phyloP scores from a whole-genome alignment of 2,797 vertebrate genomes.

The Leptatherina wallacei region DNA sequence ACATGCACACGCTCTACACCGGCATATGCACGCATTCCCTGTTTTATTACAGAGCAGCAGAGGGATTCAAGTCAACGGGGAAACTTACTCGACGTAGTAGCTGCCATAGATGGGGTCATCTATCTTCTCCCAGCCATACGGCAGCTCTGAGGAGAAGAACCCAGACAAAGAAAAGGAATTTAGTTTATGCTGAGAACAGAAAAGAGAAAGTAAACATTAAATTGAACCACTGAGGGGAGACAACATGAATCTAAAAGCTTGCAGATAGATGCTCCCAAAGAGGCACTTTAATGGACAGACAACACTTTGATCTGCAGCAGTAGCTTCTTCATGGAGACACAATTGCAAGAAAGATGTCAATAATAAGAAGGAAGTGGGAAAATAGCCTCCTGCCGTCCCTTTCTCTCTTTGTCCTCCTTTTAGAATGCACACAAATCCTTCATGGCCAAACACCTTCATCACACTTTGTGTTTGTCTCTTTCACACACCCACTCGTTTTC shows the following conservation, averaged over 20 bases:
- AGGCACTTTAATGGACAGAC: constrained; percentile 63
- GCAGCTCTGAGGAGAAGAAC: constrained; percentile 93
- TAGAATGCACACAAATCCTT: constrained; percentile 29
- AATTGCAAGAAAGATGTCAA: constrained; percentile 60
- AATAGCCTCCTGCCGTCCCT: constrained; percentile 24
- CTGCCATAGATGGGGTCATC: constrained; percentile 99
- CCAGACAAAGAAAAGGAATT: constrained; percentile 68
- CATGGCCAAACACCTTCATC: constrained; percentile 36
- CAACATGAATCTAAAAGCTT: constrained; percentile 60
- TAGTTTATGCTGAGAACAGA: constrained; percentile 55
- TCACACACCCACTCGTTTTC: constrained; percentile 38
- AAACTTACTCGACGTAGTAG: constrained; percentile 99
- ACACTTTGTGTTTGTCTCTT: constrained; percentile 32
- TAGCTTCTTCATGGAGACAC: constrained; percentile 52
- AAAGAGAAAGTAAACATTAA: constrained; percentile 48
- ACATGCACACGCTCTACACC: constrained; percentile 12
- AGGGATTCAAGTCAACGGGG: constrained; percentile 41
- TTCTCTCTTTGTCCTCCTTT: constrained; percentile 21
- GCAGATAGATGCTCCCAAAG: constrained; percentile 56
- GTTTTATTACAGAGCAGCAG: constrained; percentile 37
- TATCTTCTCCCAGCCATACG: constrained; percentile 99
- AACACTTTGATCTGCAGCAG: constrained; percentile 59
- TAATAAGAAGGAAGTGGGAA: constrained; percentile 25
- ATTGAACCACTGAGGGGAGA: constrained; percentile 63
- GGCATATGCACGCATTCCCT: constrained; percentile 46